phyloP scores from a whole-genome alignment of 2,797 vertebrate genomes.

The Falco berigora region DNA sequence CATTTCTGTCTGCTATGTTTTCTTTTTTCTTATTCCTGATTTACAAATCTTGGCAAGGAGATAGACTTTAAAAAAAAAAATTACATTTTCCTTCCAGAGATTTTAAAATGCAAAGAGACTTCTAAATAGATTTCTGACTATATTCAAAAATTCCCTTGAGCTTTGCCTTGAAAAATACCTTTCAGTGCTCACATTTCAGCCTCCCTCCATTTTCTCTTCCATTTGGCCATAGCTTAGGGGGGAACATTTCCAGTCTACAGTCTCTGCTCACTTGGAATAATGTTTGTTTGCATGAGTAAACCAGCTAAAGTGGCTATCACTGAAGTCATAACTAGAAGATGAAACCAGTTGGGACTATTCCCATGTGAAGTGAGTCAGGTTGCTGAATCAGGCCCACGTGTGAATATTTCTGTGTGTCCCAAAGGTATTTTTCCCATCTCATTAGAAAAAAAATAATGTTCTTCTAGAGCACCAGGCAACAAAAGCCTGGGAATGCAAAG shows the following conservation, averaged over 20 bases:
- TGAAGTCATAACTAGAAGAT: neutral
- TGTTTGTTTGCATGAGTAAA: constrained; percentile 50
- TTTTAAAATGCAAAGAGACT: neutral
- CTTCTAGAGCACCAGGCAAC: neutral
- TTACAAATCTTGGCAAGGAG: neutral
- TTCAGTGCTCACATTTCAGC: neutral
- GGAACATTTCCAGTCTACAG: neutral
- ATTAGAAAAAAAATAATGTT: neutral
- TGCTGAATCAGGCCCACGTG: constrained; percentile 7
- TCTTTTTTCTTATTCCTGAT: neutral
- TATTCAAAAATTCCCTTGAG: neutral
- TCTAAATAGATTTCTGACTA: neutral
- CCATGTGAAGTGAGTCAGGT: constrained; percentile 48
- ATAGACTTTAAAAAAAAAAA: neutral
- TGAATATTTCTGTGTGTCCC: neutral
- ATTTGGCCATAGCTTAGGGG: neutral
- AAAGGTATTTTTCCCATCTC: neutral
- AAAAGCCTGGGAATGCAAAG: neutral
- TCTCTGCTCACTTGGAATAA: constrained; percentile 55
- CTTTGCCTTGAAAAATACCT: neutral
- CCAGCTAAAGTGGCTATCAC: constrained; percentile 47
- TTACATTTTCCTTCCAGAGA: neutral
- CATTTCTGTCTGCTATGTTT: neutral
- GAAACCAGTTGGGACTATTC: constrained; percentile 45
- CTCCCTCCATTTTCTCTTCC: neutral